These are phyloP conservation scores for Onychorhynchus coronatus DNA, from an alignment of 2,113 vertebrate genomes.

Conservation along the genomic window DNA sequence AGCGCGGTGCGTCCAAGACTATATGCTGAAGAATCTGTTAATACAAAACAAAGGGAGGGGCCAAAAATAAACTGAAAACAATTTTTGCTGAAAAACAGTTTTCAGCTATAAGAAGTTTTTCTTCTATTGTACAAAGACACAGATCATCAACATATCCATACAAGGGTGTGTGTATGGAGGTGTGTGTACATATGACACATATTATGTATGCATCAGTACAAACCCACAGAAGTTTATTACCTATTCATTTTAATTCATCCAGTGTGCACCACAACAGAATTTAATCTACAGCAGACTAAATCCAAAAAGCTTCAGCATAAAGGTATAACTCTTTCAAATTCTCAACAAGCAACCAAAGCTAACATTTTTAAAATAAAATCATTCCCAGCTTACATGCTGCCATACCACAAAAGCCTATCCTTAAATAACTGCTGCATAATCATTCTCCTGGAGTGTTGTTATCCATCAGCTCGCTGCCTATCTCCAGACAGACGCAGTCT, in stretches of 20 bases:
- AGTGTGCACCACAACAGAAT: background rate
- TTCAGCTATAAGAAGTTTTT: background rate
- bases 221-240: slow-evolving; percentile 14
- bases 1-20: slow-evolving; percentile 7
- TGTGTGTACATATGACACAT: background rate
- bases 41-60: slow-evolving; percentile 35
- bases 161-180: background rate
- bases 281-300: slow-evolving; percentile 32
- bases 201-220: background rate
- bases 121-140: background rate
- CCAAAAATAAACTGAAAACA: background rate
- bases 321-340: background rate
- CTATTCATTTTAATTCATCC: background rate
- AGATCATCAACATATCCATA: background rate
- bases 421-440: slow-evolving; percentile 66
- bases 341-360: slow-evolving; percentile 19
- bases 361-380: slow-evolving; percentile 47
- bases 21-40: slow-evolving; percentile 63
- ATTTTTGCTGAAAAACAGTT: background rate
- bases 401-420: slow-evolving; percentile 64
- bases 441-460: slow-evolving; percentile 48
- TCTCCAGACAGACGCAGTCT: slow-evolving; percentile 75
- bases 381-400: slow-evolving; percentile 69
- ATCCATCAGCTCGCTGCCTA: slow-evolving; percentile 51
- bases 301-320: slow-evolving; percentile 20